These are phyloP conservation scores for Zoanthus sociatus DNA, from an alignment of 92 coral and sea anemone genomes.

Conservation along the genomic window DNA sequence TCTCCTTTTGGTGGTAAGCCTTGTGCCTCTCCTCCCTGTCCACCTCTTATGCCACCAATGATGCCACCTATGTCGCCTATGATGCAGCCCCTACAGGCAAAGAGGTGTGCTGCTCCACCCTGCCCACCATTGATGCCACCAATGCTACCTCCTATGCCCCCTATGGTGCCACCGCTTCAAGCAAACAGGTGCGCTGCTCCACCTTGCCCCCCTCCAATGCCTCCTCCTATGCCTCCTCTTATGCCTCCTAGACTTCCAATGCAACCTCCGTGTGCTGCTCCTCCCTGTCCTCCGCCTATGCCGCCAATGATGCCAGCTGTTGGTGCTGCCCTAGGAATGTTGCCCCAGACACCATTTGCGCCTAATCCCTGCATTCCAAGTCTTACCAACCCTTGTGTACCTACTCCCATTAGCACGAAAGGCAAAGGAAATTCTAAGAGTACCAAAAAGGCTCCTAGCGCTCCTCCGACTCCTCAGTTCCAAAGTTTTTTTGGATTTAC, in stretches of 20 bases:
- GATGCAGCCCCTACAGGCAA: slow-evolving; percentile 33
- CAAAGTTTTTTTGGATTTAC: slow-evolving; percentile 40
- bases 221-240: slow-evolving; percentile 66
- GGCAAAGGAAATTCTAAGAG: slow-evolving; percentile 21
- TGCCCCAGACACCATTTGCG: slow-evolving; percentile 36
- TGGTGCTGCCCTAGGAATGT: slow-evolving; percentile 45
- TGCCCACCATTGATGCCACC: slow-evolving; percentile 40
- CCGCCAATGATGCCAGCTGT: slow-evolving; percentile 32
- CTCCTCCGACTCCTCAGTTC: slow-evolving; percentile 46
- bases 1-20: slow-evolving; percentile 54
- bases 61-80: slow-evolving; percentile 61
- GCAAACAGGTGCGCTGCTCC: slow-evolving; percentile 29
- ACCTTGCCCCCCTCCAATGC: slow-evolving; percentile 43
- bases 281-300: slow-evolving; percentile 44
- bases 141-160: slow-evolving; percentile 27
- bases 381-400: neutral
- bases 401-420: neutral
- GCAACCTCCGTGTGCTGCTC: slow-evolving; percentile 36
- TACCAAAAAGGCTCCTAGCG: slow-evolving; percentile 16
- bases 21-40: slow-evolving; percentile 49
- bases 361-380: slow-evolving; percentile 58
- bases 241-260: slow-evolving; percentile 55
- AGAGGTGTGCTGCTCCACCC: slow-evolving; percentile 32
- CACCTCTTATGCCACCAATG: slow-evolving; percentile 45
- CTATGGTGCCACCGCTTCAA: neutral